These are phyloP conservation scores for Campopleginae sp. DNA, from an alignment of 2,888 invertebrate genomes.

Conservation along the genomic window DNA sequence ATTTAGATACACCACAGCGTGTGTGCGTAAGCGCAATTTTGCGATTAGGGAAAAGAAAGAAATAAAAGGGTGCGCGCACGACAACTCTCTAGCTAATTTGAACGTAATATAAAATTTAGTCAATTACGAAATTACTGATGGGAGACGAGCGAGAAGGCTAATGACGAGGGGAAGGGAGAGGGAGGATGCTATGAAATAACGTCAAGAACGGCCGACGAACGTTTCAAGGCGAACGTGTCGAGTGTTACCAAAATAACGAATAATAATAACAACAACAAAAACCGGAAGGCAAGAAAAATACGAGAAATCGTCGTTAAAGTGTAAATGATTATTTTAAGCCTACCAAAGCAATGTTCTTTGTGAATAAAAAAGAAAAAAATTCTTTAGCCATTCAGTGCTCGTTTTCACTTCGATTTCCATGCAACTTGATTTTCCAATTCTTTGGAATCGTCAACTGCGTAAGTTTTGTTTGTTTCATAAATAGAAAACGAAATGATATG, in stretches of 20 bases:
- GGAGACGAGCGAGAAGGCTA: background rate
- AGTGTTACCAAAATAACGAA: conserved; percentile 15
- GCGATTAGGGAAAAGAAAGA: conserved; percentile 47
- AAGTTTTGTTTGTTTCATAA: background rate
- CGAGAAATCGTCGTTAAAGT: conserved; percentile 59
- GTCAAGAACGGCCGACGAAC: conserved; percentile 17
- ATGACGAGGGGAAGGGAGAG: background rate
- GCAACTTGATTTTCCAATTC: background rate
- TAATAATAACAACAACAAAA: conserved; percentile 32
- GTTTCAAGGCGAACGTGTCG: conserved; percentile 20
- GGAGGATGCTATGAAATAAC: conserved; percentile 59
- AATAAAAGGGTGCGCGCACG: conserved; percentile 69
- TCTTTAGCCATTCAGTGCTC: conserved; percentile 25
- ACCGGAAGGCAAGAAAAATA: conserved; percentile 14
- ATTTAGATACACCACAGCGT: conserved; percentile 60
- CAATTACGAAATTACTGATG: conserved; percentile 78
- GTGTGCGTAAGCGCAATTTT: conserved; percentile 71
- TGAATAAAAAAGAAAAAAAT: conserved; percentile 17
- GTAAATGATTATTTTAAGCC: conserved; percentile 73
- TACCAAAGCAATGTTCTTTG: conserved; percentile 36
- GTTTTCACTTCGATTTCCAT: background rate
- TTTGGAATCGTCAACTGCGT: background rate
- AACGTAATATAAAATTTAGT: conserved; percentile 79
- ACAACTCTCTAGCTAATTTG: conserved; percentile 75
- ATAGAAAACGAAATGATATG: background rate